These are phyloP conservation scores for Drosophila anomelani DNA, from an alignment of 2,888 invertebrate species.

Conservation along the genomic window DNA sequence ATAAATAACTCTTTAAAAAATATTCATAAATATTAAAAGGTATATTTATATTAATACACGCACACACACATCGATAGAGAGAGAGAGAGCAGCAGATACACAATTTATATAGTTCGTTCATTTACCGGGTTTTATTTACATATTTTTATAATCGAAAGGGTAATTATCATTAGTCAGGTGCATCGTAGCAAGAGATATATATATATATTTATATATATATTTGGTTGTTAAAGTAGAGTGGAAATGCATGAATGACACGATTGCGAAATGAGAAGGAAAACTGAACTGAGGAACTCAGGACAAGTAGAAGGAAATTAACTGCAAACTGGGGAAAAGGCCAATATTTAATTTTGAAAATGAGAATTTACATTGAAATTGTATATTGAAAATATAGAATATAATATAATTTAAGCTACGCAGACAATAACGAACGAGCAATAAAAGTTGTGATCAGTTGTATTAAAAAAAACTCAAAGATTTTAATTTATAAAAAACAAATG, in stretches of 20 bases:
- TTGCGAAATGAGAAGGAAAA: slow-evolving; percentile 53
- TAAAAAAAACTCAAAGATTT: slow-evolving; percentile 1
- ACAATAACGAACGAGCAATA: slow-evolving; percentile 42
- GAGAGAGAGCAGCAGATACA: slow-evolving; percentile 14
- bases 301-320: slow-evolving; percentile 26
- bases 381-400: slow-evolving; percentile 5
- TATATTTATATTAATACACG: slow-evolving; percentile 39
- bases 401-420: slow-evolving; percentile 10
- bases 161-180: slow-evolving; percentile 33
- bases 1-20: slow-evolving; percentile 5
- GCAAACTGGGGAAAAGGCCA: slow-evolving; percentile 15
- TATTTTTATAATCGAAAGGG: slow-evolving; percentile 42
- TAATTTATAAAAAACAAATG: slow-evolving; percentile 16
- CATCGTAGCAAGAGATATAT: slow-evolving; percentile 32
- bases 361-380: background rate
- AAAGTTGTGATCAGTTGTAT: slow-evolving; percentile 12
- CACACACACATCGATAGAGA: slow-evolving; percentile 33
- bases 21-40: slow-evolving; percentile 13
- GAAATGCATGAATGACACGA: slow-evolving; percentile 68
- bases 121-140: slow-evolving; percentile 43
- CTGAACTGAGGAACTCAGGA: slow-evolving; percentile 45
- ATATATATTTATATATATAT: slow-evolving; percentile 17
- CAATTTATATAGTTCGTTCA: slow-evolving; percentile 50
- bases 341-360: slow-evolving; percentile 7
- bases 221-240: slow-evolving; percentile 48